Conservation (phyloP, 2,797 vertebrate species). For the Sebastes miniatus region DNA sequence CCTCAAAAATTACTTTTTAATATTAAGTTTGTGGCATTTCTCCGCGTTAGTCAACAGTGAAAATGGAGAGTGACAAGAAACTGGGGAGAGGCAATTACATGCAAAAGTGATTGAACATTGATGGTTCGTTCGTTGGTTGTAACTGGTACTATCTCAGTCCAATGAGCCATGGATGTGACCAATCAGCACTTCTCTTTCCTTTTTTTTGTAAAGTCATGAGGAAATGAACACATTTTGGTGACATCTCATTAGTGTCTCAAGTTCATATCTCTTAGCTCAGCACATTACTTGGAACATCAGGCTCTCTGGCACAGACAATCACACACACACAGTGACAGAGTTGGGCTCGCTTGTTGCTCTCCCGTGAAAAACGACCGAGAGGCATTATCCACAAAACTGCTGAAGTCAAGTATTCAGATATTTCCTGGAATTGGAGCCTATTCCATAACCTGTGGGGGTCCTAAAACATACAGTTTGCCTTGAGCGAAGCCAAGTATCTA, state of each 20-base stretch:
- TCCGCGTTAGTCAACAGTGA: slow-evolving; percentile 14
- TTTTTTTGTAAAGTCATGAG: slow-evolving; percentile 31
- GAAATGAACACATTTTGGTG: slow-evolving; percentile 36
- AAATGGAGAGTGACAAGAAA: slow-evolving; percentile 20
- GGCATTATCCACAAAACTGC: slow-evolving; percentile 17
- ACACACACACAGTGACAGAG: neutral
- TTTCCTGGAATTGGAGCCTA: neutral
- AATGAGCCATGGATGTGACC: slow-evolving; percentile 53
- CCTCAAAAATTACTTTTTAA: slow-evolving; percentile 3
- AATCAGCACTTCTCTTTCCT: slow-evolving; percentile 42
- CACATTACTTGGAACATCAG: slow-evolving; percentile 42
- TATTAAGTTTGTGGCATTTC: slow-evolving; percentile 8
- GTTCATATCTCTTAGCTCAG: slow-evolving; percentile 52
- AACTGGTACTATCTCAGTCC: slow-evolving; percentile 33
- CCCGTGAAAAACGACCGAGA: slow-evolving; percentile 20
- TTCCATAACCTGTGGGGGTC: neutral
- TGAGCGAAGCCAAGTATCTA: neutral
- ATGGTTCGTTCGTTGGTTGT: neutral
- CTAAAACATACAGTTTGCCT: neutral
- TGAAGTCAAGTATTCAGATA: slow-evolving; percentile 12
- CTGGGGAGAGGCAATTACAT: slow-evolving; percentile 17
- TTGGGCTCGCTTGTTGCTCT: neutral
- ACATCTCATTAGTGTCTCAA: slow-evolving; percentile 51
- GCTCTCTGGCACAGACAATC: slow-evolving; percentile 10
- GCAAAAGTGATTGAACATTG: slow-evolving; percentile 14